Conservation (phyloP, 2,888 invertebrate genomes). For the Idaea biselata region DNA sequence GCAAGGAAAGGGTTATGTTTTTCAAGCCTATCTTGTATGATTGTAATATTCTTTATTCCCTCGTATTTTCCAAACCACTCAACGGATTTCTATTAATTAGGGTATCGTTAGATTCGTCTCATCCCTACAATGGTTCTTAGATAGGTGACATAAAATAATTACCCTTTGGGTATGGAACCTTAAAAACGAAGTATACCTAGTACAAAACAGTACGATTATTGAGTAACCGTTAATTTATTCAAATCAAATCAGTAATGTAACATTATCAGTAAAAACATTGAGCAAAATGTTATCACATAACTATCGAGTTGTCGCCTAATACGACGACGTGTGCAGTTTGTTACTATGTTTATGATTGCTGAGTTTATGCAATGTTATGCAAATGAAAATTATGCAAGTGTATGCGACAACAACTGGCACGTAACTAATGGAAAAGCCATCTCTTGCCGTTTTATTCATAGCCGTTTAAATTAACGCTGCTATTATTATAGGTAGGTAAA, state of each 20-base stretch:
- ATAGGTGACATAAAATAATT: too few relatives aligned
- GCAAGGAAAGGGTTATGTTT: too few relatives aligned
- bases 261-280: neutral
- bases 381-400: conserved; percentile 15
- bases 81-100: too few relatives aligned
- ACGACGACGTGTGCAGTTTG: neutral
- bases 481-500: too few relatives aligned
- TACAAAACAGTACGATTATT: neutral
- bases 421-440: neutral
- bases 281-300: neutral
- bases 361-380: conserved; percentile 21
- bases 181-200: too few relatives aligned
- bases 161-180: too few relatives aligned
- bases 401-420: neutral
- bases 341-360: neutral
- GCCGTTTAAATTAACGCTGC: too few relatives aligned
- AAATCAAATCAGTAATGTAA: neutral
- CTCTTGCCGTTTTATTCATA: neutral
- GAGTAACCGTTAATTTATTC: neutral
- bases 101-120: too few relatives aligned
- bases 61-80: too few relatives aligned
- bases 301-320: neutral
- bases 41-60: too few relatives aligned
- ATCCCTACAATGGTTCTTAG: too few relatives aligned
- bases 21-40: too few relatives aligned